Evolutionary conservation across 2,888 invertebrate species (phyloP), one percentile per base, ranked within the genome.

Genomic region (Altica lythri): DNA sequence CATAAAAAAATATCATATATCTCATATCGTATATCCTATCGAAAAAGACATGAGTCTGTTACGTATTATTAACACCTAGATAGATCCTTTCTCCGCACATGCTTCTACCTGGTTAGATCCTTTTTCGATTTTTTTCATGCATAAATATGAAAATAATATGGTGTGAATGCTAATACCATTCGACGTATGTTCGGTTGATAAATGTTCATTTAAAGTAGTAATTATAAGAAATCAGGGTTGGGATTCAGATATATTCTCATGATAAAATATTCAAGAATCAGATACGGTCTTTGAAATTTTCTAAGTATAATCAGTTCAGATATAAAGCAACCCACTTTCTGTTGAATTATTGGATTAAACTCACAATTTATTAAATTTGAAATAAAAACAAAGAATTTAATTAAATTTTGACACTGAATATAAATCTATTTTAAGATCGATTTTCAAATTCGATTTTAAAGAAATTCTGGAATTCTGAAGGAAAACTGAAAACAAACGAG

Each of bases 131-230:
- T n/a, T 40, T 40, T 40, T 53, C 46, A 53, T 47, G 49, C 48
- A 53, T 46, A 49, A 49, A 46, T 49, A 35, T 38, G 25, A 42
- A 37, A 35, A 48, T 29, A 45, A 52, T 48, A 34, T 37, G 47
- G 51, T 30, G 40, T 40, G 42, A 45, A 45, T 46, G 22, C 22
- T 49, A 55, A 55, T 58, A 29, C 19, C 32, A 27, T 14, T 22
- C 34, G 55, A 58, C 55, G 44, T 55, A 32, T 55, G 58, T 58
- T 58, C 45, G 34, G 38, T 37, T 55, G 46, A 53, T 58, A 55
- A 53, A 55, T 53, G 52, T 29, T 43, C 50, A 42, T 55, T 55
- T 49, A 51, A 46, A 53, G 19, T 44, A 46, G 22, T 58, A 30
- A 58, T 58, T 58, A 58, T 43, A 4, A 4, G 30, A 29, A 29